Percentiles rank a stretch among this genome's conserved stretches.
Evolutionary conservation across 2,797 vertebrate genomes (phyloP).

Genomic region (Anabas testudineus): DNA sequence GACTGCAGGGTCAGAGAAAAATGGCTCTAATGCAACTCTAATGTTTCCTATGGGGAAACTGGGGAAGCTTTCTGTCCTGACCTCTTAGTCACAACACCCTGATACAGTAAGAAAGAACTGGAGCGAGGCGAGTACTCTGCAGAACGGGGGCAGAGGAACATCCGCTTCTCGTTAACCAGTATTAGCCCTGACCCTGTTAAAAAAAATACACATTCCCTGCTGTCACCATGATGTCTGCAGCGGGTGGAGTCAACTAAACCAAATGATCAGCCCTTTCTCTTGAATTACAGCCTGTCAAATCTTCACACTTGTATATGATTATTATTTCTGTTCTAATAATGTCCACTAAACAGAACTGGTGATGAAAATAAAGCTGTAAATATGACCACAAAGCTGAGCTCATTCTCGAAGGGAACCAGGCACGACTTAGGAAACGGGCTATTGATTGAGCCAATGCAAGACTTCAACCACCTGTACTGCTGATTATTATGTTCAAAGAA

Average conservation of each 20-base stretch:
- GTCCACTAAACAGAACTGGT: conserved; percentile 35
- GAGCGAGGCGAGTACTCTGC: conserved; percentile 45
- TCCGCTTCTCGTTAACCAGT: conserved; percentile 72
- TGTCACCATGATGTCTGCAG: conserved; percentile 77
- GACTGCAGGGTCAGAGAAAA: not conserved
- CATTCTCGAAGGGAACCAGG: conserved; percentile 7
- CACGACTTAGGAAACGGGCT: not conserved
- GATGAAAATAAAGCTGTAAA: conserved; percentile 31
- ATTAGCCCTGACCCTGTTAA: conserved; percentile 70
- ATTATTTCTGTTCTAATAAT: conserved; percentile 40
- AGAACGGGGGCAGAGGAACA: conserved; percentile 58
- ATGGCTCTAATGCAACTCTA: conserved; percentile 18
- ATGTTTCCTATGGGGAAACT: not conserved
- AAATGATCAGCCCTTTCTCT: conserved; percentile 64
- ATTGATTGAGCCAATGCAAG: not conserved
- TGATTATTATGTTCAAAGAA: not conserved
- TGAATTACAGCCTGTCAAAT: conserved; percentile 68
- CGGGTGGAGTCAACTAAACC: conserved; percentile 54
- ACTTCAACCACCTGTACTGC: not conserved
- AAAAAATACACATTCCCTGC: conserved; percentile 76
- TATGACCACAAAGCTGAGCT: conserved; percentile 41
- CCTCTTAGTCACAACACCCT: conserved; percentile 31
- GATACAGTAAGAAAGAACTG: conserved; percentile 15
- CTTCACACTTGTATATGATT: conserved; percentile 26
- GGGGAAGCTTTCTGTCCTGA: conserved; percentile 10